Base-by-base conservation (phyloP, 2,113 vertebrate genomes). In the Ariopsis seemanni region DNA sequence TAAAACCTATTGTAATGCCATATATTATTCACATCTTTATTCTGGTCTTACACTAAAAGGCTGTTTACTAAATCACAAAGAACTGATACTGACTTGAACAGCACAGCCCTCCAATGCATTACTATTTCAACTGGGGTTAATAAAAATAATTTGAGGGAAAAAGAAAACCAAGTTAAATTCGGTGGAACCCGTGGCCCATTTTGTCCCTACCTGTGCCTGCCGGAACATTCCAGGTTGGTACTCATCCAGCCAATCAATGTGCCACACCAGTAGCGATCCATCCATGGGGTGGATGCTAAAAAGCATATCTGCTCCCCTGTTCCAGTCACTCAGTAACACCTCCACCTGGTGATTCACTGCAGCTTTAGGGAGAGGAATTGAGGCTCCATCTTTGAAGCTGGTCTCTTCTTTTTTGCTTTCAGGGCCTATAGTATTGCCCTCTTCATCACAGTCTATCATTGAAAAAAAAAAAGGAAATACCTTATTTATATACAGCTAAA, bases 221-320 rank as follows among this genome's bases (percentile, higher is more conserved):
- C 98, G 97, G 94, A 99, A 99, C 98, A 99, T 99, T 90, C 97
- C 97, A 65, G 98, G 98, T 90, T 99, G 98, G 91, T 99, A 99
- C 93, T 99, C 98, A 92, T 99, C 98, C 80, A 99, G 94, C 97
- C 97, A 99, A 94, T 98, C 98, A 58, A 99, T 96, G 78, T 99
- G 96, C 98, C 98, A 99, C 83, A 99, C 97, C 80, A 99, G 94
- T 92, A 99, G 92, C 52, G 98, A 99, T 79, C 98, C 98, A 92
- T 99, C 98, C 94, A 97, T 92, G 57, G 98, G 97, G 95, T 99
- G 98, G 94, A 99, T 99, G 95, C 98, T 99, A 91, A 99, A 99
- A 5, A 99, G 93, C 97, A 99, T 98, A 93, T 99, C 98, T 11
- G 98, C 97, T 87, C 96, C 97, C 94, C 96, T 98, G 94, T 93